Percentiles rank a stretch among this genome's conserved stretches.
Evolutionary conservation across 2,113 vertebrate genomes (phyloP).

Genomic region (Psilopsiagon aymara): DNA sequence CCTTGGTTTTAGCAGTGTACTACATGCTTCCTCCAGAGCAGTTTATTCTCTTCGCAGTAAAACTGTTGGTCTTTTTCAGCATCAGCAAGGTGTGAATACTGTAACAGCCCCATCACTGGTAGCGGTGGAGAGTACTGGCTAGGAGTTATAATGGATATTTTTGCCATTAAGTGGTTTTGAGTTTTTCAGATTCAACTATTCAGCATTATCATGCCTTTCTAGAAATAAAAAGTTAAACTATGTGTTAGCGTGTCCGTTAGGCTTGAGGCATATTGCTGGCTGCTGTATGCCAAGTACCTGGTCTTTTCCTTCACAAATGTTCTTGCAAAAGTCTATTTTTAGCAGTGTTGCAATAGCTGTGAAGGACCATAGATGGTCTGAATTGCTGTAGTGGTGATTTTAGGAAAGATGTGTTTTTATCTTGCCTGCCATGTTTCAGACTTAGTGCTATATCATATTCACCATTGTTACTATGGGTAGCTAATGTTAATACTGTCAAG

Average conservation of each 20-base stretch:
- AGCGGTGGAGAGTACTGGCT: not conserved
- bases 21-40: not conserved
- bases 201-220: not conserved
- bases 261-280: not conserved
- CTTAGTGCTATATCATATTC: not conserved
- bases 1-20: fast-evolving
- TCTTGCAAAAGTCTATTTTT: not conserved
- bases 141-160: not conserved
- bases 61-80: not conserved
- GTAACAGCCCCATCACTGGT: not conserved
- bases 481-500: not conserved
- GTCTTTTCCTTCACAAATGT: not conserved
- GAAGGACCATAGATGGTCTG: not conserved
- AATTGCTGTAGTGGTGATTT: not conserved
- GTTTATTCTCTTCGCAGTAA: not conserved
- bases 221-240: not conserved
- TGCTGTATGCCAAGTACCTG: not conserved
- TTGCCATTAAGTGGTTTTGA: not conserved
- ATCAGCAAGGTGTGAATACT: not conserved
- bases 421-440: not conserved
- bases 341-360: not conserved
- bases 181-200: not conserved
- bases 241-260: not conserved
- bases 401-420: not conserved
- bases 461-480: not conserved